These are phyloP conservation scores for Orchestes rusci DNA, from an alignment of 2,888 invertebrate species.

Conservation along the genomic window DNA sequence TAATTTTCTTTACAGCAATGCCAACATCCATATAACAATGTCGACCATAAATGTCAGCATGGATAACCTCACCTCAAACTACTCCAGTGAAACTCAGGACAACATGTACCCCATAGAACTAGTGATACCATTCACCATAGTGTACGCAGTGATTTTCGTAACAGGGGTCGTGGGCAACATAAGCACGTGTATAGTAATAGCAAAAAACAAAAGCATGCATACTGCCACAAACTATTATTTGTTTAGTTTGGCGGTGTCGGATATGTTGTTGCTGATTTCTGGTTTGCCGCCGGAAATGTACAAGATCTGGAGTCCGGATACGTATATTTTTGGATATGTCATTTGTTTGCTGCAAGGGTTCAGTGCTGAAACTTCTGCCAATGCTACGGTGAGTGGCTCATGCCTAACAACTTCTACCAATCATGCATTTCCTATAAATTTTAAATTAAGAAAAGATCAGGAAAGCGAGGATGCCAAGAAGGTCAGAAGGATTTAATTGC, in stretches of 20 bases:
- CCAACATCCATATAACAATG: too few relatives aligned
- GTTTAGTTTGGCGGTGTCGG: conserved; percentile 78
- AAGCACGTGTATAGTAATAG: conserved; percentile 81
- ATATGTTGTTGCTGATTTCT: conserved; percentile 68
- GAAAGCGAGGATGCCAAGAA: too few relatives aligned
- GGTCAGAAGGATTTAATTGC: too few relatives aligned
- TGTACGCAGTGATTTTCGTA: conserved; percentile 68
- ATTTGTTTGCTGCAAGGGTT: conserved; percentile 73
- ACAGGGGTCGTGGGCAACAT: conserved; percentile 76
- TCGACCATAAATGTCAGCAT: too few relatives aligned
- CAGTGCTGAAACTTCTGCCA: conserved; percentile 72
- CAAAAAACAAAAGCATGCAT: conserved; percentile 79
- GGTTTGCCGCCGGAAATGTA: conserved; percentile 81
- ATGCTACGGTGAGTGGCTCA: conserved; percentile 52
- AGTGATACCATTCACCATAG: conserved; percentile 65
- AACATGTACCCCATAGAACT: conserved; percentile 49
- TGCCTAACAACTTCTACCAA: neutral
- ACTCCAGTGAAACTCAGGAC: conserved; percentile 2
- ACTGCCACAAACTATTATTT: conserved; percentile 76
- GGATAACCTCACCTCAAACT: neutral
- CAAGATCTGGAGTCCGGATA: conserved; percentile 68
- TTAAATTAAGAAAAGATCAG: neutral
- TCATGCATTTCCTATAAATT: neutral
- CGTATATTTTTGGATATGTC: conserved; percentile 68
- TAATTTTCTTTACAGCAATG: too few relatives aligned